Evolutionary conservation across 2,797 vertebrate species (phyloP), one percentile per base, ranked within the genome.

Genomic region (Coendou prehensilis): DNA sequence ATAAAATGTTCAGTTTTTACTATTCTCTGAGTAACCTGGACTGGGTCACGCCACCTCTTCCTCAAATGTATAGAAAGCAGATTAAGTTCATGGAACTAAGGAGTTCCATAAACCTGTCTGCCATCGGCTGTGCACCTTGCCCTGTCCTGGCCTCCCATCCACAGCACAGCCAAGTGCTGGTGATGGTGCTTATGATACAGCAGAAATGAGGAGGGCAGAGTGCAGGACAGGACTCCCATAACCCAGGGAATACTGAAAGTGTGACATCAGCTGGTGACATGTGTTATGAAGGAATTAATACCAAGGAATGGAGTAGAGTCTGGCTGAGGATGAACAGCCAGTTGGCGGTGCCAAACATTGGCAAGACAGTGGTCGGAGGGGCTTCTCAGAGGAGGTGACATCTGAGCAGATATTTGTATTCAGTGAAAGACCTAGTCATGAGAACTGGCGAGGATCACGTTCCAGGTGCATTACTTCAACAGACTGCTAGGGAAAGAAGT

Each of bases 71-170:
- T 11, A 61, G 52, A 45, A 87, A 73, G 78, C 0, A 14, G 71
- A 63, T 79, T 20, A 23, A 50, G 45, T 76, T 30, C 45, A 50
- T 2, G 23, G n/a, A 50, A 75, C 2, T 50, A 14, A 63, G 30
- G 33, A 20, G 18, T 63, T 54, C 15, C 5, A 6, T 14, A 50
- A 47, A 47, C 18, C 9, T 37, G 64, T 2, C 4, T 22, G 47
- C 8, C 33, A 4, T 50, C 0, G 26, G 73, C n/a, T 6, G 67
- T 0, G 0, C 0, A 9, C 18, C 75, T 78, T 28, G 26, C 17
- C 41, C 30, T 67, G 26, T 67, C 73, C 45, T 37, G 37, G n/a
- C 37, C 3, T 0, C 10, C 5, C 0, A 20, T 41, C 14, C 20
- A 17, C 8, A 81, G 67, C 59, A 14, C 41, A 56, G 20, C 28